Percentiles rank a stretch among this genome's conserved stretches.
Evolutionary conservation across 1,140 invertebrate species (phyloP).

Genomic region (Macrotrachela quadricornifera): DNA sequence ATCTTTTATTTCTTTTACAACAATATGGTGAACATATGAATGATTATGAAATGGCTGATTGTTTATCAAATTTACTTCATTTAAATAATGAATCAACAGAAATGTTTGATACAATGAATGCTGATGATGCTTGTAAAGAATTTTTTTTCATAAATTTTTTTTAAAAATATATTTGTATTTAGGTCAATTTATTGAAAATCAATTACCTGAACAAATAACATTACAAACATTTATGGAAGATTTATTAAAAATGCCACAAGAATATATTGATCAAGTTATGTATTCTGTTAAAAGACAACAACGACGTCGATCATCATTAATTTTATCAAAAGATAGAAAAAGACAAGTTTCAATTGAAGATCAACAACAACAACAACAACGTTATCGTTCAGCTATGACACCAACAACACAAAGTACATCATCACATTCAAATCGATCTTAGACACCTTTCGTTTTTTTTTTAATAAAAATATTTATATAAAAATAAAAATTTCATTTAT

Average conservation of each 20-base stretch:
- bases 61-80: constrained; percentile 24
- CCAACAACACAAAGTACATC: too few species aligned
- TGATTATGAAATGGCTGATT: constrained; percentile 29
- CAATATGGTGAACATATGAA: constrained; percentile 27
- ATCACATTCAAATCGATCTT: too few species aligned
- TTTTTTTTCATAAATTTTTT: too few species aligned
- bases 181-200: constrained; percentile 1
- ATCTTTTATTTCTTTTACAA: constrained; percentile 2
- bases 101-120: not conserved
- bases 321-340: too few species aligned
- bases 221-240: constrained; percentile 4
- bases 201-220: constrained; percentile 3
- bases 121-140: too few species aligned
- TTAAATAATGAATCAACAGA: constrained; percentile 19
- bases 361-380: too few species aligned
- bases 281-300: not conserved
- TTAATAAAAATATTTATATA: too few species aligned
- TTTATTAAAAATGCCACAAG: not conserved
- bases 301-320: too few species aligned
- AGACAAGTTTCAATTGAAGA: too few species aligned
- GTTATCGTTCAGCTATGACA: too few species aligned
- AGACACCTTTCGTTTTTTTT: too few species aligned
- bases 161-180: not conserved
- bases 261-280: constrained; percentile 5
- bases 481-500: too few species aligned